Conservation (phyloP, 2,888 invertebrate species). For the Cryptophagus acutangulus region DNA sequence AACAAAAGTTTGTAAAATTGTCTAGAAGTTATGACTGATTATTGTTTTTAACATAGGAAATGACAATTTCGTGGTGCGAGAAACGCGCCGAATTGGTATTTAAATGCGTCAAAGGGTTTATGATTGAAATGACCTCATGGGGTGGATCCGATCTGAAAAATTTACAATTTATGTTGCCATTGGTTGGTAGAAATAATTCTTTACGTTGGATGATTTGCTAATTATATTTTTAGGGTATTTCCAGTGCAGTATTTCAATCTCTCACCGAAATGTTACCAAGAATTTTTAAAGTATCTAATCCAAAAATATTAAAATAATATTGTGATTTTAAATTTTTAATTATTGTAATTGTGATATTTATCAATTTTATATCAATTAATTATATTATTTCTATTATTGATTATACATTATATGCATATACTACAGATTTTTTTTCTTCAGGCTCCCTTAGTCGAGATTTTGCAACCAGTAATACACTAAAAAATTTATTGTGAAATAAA, state of each 20-base stretch:
- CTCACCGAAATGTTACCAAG: constrained; percentile 84
- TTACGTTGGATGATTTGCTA: constrained; percentile 2
- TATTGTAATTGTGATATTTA: too few species aligned
- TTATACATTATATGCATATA: too few species aligned
- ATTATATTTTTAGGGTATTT: constrained; percentile 58
- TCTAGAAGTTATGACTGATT: background rate
- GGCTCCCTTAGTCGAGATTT: too few species aligned
- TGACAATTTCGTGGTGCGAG: constrained; percentile 95
- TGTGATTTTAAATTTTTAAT: background rate
- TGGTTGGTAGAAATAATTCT: constrained; percentile 47
- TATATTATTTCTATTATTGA: too few species aligned
- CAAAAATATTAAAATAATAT: constrained; percentile 64
- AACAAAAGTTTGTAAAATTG: too few species aligned
- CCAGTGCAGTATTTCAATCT: constrained; percentile 74
- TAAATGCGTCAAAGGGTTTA: constrained; percentile 98
- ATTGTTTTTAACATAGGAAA: constrained; percentile 62
- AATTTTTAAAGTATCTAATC: constrained; percentile 93
- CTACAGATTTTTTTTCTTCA: too few species aligned
- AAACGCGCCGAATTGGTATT: constrained; percentile 94
- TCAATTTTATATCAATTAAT: too few species aligned
- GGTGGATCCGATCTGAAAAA: constrained; percentile 86
- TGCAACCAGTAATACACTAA: too few species aligned
- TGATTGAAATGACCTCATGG: constrained; percentile 97
- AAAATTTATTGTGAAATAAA: too few species aligned
- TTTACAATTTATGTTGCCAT: constrained; percentile 79